These are phyloP conservation scores for Torymus aiolomorphi DNA, from an alignment of 2,888 invertebrate genomes.

Conservation along the genomic window DNA sequence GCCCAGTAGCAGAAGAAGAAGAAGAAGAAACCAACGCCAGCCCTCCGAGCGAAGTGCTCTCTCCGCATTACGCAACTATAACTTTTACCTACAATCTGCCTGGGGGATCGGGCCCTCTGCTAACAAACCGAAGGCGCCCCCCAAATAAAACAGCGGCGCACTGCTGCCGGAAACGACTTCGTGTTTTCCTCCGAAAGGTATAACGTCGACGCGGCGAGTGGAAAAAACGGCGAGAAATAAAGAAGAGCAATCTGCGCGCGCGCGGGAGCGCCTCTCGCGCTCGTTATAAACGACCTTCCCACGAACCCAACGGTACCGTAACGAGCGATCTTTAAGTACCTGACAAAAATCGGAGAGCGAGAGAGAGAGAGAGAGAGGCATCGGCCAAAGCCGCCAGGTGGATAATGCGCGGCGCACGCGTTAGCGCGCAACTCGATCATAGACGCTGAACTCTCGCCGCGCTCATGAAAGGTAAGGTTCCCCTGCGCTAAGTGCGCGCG, in stretches of 20 bases:
- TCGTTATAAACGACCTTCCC: slow-evolving; percentile 63
- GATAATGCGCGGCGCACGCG: slow-evolving; percentile 58
- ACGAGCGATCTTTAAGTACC: slow-evolving; percentile 60
- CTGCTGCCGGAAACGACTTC: slow-evolving; percentile 41
- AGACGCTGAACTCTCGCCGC: background rate
- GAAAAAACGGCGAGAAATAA: slow-evolving; percentile 38
- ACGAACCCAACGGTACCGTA: slow-evolving; percentile 62
- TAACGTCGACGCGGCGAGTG: background rate
- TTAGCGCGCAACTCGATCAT: slow-evolving; percentile 37
- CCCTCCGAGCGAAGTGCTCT: background rate
- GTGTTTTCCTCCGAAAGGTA: slow-evolving; percentile 21
- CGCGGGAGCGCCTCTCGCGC: slow-evolving; percentile 23
- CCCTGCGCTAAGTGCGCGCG: slow-evolving; percentile 2
- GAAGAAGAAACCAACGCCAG: no score
- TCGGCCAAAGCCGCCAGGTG: slow-evolving; percentile 55
- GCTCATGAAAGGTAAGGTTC: no score
- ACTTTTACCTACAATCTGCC: slow-evolving; percentile 50
- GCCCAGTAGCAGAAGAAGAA: no score
- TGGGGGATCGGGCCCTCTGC: slow-evolving; percentile 21
- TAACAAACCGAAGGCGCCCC: background rate
- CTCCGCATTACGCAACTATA: slow-evolving; percentile 47
- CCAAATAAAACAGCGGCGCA: slow-evolving; percentile 34
- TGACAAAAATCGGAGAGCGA: slow-evolving; percentile 61
- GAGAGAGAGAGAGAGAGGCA: slow-evolving; percentile 11
- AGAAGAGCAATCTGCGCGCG: slow-evolving; percentile 24